Conservation (phyloP, 2,888 invertebrate species). For the Leucophora obtusa region DNA sequence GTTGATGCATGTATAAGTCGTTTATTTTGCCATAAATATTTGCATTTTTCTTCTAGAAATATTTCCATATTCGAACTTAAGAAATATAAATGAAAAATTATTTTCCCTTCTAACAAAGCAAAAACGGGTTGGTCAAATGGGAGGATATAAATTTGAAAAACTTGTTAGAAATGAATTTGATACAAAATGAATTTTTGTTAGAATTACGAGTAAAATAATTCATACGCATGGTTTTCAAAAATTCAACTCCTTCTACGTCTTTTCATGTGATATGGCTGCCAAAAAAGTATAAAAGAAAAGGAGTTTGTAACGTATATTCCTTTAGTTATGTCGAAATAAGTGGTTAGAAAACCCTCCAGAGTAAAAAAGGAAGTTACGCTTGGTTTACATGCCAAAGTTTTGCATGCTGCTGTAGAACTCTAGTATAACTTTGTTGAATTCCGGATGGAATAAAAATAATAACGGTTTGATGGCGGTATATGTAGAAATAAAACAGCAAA, state of each 20-base stretch:
- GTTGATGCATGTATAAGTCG: constrained; percentile 52
- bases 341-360: constrained; percentile 47
- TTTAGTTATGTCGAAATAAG: constrained; percentile 27
- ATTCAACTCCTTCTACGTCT: constrained; percentile 30
- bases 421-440: constrained; percentile 62
- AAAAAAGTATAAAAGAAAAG: constrained; percentile 1
- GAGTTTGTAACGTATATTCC: neutral
- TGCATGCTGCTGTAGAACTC: constrained; percentile 43
- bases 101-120: neutral
- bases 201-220: constrained; percentile 53
- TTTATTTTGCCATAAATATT: constrained; percentile 53
- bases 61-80: constrained; percentile 27
- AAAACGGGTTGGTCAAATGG: constrained; percentile 44
- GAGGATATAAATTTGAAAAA: constrained; percentile 17
- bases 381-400: constrained; percentile 63
- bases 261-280: constrained; percentile 28
- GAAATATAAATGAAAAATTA: constrained; percentile 10
- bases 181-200: constrained; percentile 44
- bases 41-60: constrained; percentile 26
- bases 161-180: constrained; percentile 43
- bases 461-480: constrained; percentile 64
- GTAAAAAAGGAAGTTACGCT: constrained; percentile 60
- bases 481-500: constrained; percentile 4
- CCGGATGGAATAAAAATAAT: constrained; percentile 72
- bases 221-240: constrained; percentile 44